Conservation (phyloP, 2,797 vertebrate species). For the Malurus splendens region DNA sequence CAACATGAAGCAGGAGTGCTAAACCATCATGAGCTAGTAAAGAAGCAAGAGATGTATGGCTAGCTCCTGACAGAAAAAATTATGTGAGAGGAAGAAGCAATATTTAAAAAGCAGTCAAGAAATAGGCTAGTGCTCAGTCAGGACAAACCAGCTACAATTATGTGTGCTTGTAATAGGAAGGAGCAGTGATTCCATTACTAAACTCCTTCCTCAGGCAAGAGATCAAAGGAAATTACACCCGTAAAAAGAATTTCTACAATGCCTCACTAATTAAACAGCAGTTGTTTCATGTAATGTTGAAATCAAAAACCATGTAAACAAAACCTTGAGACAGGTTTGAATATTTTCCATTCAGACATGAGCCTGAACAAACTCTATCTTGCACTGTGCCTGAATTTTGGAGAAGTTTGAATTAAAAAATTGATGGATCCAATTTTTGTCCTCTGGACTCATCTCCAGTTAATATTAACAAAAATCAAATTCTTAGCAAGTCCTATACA, state of each 20-base stretch:
- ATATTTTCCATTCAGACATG: constrained; percentile 30
- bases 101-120: neutral
- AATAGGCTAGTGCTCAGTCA: neutral
- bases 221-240: constrained; percentile 53
- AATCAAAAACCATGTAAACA: constrained; percentile 47
- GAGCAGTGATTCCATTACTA: constrained; percentile 22
- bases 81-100: neutral
- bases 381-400: neutral
- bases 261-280: constrained; percentile 35
- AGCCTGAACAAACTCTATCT: constrained; percentile 4
- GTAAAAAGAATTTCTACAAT: constrained; percentile 46
- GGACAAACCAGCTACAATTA: constrained; percentile 10
- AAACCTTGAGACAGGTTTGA: constrained; percentile 8
- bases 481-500: neutral
- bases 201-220: constrained; percentile 42
- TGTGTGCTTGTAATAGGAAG: neutral
- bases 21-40: neutral
- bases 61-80: neutral
- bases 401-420: neutral
- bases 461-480: neutral
- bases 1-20: neutral
- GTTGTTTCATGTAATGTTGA: constrained; percentile 26
- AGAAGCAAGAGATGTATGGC: neutral
- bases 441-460: neutral
- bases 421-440: neutral